Percentiles rank a stretch among this genome's conserved stretches.
Evolutionary conservation across 2,888 invertebrate species (phyloP).

Genomic region (Eupithecia pulchellata): DNA sequence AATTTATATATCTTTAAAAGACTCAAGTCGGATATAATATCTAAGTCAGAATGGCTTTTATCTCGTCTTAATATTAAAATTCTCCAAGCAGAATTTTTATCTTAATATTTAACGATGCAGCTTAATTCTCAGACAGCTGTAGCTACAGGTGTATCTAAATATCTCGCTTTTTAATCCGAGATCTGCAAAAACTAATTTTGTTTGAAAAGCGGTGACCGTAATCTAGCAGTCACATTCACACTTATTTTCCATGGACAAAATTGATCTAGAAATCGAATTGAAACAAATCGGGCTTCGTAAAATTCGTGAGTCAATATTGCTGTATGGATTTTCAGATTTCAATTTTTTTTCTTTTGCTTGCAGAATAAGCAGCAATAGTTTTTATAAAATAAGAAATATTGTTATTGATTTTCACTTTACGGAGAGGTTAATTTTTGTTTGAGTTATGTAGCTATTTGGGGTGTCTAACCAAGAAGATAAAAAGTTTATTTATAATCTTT

Average conservation of each 20-base stretch:
- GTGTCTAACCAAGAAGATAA: too few relatives aligned
- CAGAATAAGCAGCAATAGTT: too few relatives aligned
- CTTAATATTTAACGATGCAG: constrained; percentile 1
- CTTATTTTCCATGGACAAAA: neutral
- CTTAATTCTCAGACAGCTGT: neutral
- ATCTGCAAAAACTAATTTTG: neutral
- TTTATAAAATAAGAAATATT: too few relatives aligned
- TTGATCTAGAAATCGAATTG: too few relatives aligned
- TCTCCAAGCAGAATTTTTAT: neutral
- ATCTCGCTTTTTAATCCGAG: neutral
- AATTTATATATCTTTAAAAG: neutral
- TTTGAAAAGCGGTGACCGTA: neutral
- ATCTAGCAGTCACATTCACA: neutral
- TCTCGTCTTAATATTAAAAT: neutral
- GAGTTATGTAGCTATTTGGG: too few relatives aligned
- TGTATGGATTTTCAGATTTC: too few relatives aligned
- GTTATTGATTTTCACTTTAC: too few relatives aligned
- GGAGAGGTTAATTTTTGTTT: too few relatives aligned
- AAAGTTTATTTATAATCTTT: too few relatives aligned
- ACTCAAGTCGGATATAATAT: neutral
- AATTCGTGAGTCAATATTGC: too few relatives aligned
- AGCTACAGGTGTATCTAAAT: neutral
- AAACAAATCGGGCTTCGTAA: too few relatives aligned
- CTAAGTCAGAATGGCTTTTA: neutral
- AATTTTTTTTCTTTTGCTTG: too few relatives aligned